Percentiles rank a stretch among this genome's conserved stretches.
phyloP scores from a whole-genome alignment of 2,888 invertebrate genomes.

The Cheiracanthium punctorium region DNA sequence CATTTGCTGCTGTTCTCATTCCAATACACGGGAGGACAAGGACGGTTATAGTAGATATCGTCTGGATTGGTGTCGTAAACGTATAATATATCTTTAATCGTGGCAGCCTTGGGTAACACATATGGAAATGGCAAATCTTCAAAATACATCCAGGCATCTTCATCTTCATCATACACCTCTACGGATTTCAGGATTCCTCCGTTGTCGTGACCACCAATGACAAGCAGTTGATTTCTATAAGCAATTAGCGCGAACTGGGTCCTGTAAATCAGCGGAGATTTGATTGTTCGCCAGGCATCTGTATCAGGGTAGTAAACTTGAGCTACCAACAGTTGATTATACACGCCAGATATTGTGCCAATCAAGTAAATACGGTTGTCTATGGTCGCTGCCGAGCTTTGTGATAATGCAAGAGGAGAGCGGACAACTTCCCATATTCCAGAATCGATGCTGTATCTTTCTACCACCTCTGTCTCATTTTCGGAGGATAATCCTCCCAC shows the following conservation, averaged over 20 bases:
- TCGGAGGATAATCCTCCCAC: constrained; percentile 20
- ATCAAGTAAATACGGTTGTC: constrained; percentile 22
- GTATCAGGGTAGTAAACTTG: constrained; percentile 31
- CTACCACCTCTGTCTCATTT: background rate
- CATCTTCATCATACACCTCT: constrained; percentile 21
- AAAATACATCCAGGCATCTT: constrained; percentile 1
- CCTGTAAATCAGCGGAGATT: constrained; percentile 2
- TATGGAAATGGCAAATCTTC: constrained; percentile 31
- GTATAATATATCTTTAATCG: background rate
- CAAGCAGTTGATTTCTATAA: background rate
- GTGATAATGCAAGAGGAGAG: background rate
- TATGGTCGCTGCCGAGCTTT: background rate
- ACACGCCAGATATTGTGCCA: background rate
- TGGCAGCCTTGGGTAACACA: constrained; percentile 2
- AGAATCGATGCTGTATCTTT: constrained; percentile 11
- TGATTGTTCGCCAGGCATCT: constrained; percentile 9
- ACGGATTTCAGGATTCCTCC: background rate
- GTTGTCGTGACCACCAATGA: constrained; percentile 20
- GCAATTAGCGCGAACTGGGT: constrained; percentile 17
- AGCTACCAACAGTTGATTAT: background rate
- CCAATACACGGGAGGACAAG: constrained; percentile 22
- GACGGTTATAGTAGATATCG: background rate
- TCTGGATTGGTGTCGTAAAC: constrained; percentile 22
- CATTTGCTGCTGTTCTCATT: background rate
- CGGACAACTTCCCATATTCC: background rate